Conservation (phyloP, 2,888 invertebrate genomes). For the Taphrorychus bicolor region DNA sequence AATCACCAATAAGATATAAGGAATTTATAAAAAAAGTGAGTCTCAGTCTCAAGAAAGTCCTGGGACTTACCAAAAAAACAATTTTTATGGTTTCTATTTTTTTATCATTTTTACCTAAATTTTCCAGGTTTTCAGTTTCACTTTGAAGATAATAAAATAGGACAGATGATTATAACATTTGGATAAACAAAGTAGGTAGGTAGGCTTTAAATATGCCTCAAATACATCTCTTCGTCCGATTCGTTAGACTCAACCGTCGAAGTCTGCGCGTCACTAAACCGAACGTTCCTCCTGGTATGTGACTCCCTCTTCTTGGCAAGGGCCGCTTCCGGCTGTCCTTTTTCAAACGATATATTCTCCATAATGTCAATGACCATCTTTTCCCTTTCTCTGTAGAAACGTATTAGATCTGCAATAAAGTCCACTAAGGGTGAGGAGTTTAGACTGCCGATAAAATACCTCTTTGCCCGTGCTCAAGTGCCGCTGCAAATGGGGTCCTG, state of each 20-base stretch:
- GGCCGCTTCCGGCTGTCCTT: background rate
- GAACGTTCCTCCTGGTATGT: background rate
- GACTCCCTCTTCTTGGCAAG: background rate
- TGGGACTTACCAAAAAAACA: too few species aligned
- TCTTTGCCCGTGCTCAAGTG: slow-evolving; percentile 39
- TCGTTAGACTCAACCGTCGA: background rate
- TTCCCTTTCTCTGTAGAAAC: slow-evolving; percentile 17
- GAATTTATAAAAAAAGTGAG: too few species aligned
- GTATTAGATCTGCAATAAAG: slow-evolving; percentile 3
- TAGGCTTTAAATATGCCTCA: background rate
- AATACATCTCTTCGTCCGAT: background rate
- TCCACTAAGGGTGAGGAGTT: too few species aligned
- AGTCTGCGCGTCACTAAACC: background rate
- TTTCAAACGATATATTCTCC: background rate
- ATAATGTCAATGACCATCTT: background rate
- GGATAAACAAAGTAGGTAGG: too few species aligned
- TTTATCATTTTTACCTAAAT: too few species aligned
- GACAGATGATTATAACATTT: too few species aligned
- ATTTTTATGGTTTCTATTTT: too few species aligned
- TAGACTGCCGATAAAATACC: too few species aligned
- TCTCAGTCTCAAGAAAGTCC: too few species aligned
- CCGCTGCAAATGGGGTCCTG: slow-evolving; percentile 45
- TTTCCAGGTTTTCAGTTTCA: too few species aligned
- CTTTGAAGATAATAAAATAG: too few species aligned
- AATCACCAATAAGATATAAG: too few species aligned